Evolutionary conservation across 2,113 vertebrate species (phyloP).

Genomic region (Spheniscus mendiculus): DNA sequence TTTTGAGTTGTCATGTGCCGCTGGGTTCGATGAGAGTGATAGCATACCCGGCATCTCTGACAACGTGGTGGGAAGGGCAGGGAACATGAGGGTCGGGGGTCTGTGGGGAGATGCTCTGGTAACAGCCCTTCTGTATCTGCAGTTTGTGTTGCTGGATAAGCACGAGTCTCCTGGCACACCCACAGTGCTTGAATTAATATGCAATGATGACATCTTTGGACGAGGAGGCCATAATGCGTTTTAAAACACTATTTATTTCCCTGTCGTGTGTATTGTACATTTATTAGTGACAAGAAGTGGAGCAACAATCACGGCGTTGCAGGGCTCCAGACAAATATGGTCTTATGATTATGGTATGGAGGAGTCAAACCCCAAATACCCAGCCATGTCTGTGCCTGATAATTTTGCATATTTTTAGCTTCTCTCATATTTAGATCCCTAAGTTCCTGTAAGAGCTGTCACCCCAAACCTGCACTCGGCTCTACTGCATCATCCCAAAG

Average conservation of each 20-base stretch:
- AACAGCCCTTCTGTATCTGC: not conserved
- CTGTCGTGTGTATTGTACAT: not conserved
- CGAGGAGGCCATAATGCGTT: not conserved
- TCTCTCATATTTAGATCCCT: slow-evolving; percentile 45
- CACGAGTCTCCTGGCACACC: slow-evolving; percentile 10
- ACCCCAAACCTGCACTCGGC: slow-evolving; percentile 40
- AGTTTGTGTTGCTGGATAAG: slow-evolving; percentile 14
- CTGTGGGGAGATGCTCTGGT: not conserved
- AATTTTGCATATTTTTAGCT: slow-evolving; percentile 60
- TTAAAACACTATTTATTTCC: slow-evolving; percentile 57
- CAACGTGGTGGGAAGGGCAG: not conserved
- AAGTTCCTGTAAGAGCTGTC: slow-evolving; percentile 29
- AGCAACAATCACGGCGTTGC: not conserved
- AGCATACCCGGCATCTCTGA: not conserved
- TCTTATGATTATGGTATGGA: not conserved
- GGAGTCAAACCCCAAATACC: slow-evolving; percentile 43
- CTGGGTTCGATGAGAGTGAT: not conserved
- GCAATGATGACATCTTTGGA: slow-evolving; percentile 50
- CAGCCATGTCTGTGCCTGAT: not conserved
- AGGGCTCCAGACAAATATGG: not conserved
- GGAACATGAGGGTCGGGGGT: not conserved
- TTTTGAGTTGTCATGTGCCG: fast-evolving
- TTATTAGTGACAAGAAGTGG: slow-evolving; percentile 53
- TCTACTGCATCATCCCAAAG: slow-evolving; percentile 28
- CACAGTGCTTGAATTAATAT: not conserved